A percentile compares a stretch with the other conserved stretches of the same genome.
phyloP scores from a whole-genome alignment of 1,140 invertebrate genomes.

The Alviniconcha marisindica region DNA sequence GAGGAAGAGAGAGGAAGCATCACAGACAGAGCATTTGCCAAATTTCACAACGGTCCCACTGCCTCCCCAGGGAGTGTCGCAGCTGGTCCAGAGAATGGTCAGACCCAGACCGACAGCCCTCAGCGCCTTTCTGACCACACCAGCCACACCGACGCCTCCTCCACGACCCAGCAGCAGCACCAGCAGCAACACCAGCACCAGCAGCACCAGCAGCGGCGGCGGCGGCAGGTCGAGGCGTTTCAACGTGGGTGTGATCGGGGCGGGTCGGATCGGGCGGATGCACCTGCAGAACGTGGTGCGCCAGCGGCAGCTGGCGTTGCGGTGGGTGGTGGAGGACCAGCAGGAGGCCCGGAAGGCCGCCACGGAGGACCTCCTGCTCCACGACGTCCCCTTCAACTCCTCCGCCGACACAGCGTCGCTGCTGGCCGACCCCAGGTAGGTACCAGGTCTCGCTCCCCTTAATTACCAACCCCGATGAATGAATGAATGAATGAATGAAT shows the following conservation, averaged over 20 bases:
- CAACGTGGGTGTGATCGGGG: constrained; percentile 56
- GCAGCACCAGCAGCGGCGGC: neutral
- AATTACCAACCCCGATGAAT: no score
- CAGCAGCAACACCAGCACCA: neutral
- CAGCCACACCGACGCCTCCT: neutral
- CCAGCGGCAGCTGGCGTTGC: constrained; percentile 43
- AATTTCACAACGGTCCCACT: neutral
- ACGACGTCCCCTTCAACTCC: constrained; percentile 48
- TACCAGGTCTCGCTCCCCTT: no score
- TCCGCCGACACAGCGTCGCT: constrained; percentile 35
- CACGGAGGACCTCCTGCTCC: constrained; percentile 24
- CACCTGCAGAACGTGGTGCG: constrained; percentile 51
- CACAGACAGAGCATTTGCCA: neutral
- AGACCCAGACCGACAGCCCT: neutral
- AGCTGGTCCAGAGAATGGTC: neutral
- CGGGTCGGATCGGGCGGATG: constrained; percentile 53
- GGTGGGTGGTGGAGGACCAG: constrained; percentile 55
- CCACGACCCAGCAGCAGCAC: neutral
- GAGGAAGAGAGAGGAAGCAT: neutral
- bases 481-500: no score
- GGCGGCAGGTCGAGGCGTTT: constrained; percentile 3
- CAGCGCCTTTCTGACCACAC: neutral
- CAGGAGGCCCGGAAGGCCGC: neutral
- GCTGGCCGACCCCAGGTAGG: constrained; percentile 52
- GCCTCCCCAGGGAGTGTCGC: neutral